Percentiles rank a stretch among this genome's conserved stretches.
Conservation (phyloP, 2,888 invertebrate genomes). For the Chymomyza fuscimana region DNA sequence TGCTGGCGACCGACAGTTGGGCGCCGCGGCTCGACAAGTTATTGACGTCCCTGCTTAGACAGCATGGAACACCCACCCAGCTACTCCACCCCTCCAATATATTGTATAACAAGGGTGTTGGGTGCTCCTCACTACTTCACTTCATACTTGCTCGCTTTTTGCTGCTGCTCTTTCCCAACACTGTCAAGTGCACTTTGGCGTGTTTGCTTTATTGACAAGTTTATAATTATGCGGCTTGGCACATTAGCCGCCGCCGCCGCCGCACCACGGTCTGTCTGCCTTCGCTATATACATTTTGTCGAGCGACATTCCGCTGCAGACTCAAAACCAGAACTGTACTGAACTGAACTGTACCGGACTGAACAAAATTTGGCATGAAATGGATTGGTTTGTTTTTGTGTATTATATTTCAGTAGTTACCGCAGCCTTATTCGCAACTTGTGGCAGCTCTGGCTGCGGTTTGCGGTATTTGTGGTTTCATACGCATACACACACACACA, state of each 20-base stretch:
- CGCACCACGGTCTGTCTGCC: background rate
- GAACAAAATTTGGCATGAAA: background rate
- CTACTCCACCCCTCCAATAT: background rate
- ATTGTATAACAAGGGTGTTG: background rate
- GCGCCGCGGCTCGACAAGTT: conserved; percentile 66
- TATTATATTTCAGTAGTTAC: background rate
- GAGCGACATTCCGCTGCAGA: background rate
- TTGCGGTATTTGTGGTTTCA: background rate
- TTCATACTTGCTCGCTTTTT: background rate
- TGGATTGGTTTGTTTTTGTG: background rate
- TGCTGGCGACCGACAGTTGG: conserved; percentile 61
- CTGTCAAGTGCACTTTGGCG: conserved; percentile 48
- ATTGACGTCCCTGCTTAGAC: conserved; percentile 5
- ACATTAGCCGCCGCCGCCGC: background rate
- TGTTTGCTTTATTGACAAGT: conserved; percentile 46
- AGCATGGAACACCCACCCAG: background rate
- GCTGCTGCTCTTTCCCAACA: conserved; percentile 3
- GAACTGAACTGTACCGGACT: background rate
- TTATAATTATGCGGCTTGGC: conserved; percentile 51
- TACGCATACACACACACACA: no score
- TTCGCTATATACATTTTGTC: background rate
- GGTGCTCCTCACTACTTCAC: background rate
- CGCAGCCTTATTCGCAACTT: background rate
- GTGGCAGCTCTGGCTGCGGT: background rate
- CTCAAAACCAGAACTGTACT: no score